Base-by-base conservation (phyloP, 2,113 vertebrate genomes). In the Lagenorhynchus albirostris region DNA sequence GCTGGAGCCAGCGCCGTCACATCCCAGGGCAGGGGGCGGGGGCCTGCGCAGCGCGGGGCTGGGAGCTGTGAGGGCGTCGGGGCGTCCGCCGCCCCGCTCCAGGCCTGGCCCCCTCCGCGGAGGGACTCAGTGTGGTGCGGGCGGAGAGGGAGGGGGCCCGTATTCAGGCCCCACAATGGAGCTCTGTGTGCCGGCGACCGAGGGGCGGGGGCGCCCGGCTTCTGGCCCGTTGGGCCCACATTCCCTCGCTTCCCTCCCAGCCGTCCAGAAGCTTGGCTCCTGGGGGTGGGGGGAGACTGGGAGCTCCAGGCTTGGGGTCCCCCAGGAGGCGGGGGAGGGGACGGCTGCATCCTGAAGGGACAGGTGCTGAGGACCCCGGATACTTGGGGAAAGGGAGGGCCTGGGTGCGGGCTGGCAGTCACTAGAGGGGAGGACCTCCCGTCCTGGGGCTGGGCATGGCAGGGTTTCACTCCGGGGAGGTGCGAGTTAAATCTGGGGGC, bases 101-200 rank as follows among this genome's bases (percentile, higher is more conserved):
- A 17, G 38, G 53, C 50, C 73, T 17, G 67, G 71, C 81, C 79
- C 79, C 74, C 94, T 92, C 62, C 65, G 13, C 31, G 6, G 62
- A 12, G 47, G 95, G 89, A 67, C 73, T 2, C 65, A 3, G n/a
- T 15, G n/a, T 13, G 21, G 47, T 6, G 55, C 17, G 33, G 31
- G 23, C 9, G 55, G 26, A 5, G 33, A 79, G 68, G 55, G 18
- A 55, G 11, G 31, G 88, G 71, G 44, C 38, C 74, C 60, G 13
- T 29, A 88, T 92, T 86, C 87, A 93, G 82, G n/a, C 84, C 60
- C 82, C 68, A 98, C 98, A 98, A 97, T 93, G 89, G 82, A 71
- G 63, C 85, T 90, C 85, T 95, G 89, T 96, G 80, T 96, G 89
- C 62, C 55, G 77, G 92, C 53, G 26, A 26, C 68, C 12, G 41